Evolutionary conservation across 1,140 invertebrate species (phyloP).

Genomic region (Drosophila trapezifrons): DNA sequence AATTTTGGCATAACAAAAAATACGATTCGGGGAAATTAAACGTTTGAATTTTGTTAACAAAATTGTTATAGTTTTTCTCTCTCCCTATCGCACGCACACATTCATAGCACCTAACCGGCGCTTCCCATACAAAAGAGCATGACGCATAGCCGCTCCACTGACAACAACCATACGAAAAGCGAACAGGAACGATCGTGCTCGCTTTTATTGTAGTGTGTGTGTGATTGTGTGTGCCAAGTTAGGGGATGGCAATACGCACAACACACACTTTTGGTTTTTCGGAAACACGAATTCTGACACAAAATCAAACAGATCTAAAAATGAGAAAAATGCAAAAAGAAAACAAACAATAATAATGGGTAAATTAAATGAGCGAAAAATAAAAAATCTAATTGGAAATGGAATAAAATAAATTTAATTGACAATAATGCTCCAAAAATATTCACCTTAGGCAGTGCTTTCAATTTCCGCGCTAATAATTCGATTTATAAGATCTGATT

Average conservation of each 20-base stretch:
- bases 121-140: background rate
- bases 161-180: conserved; percentile 32
- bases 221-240: background rate
- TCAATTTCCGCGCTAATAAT: background rate
- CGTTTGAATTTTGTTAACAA: background rate
- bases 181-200: conserved; percentile 53
- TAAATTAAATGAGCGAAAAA: background rate
- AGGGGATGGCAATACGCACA: conserved; percentile 9
- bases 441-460: conserved; percentile 55
- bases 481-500: conserved; percentile 7
- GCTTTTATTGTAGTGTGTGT: background rate
- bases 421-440: conserved; percentile 26
- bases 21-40: conserved; percentile 6
- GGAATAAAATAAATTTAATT: conserved; percentile 9
- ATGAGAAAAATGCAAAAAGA: conserved; percentile 23
- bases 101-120: conserved; percentile 3
- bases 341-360: conserved; percentile 15
- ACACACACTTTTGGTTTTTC: background rate
- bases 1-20: background rate
- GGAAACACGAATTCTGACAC: conserved; percentile 2
- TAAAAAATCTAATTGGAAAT: conserved; percentile 1
- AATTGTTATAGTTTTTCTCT: conserved; percentile 4
- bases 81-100: conserved; percentile 14
- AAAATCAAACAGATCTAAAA: conserved; percentile 14
- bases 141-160: conserved; percentile 23